Evolutionary conservation across 2,113 vertebrate genomes (phyloP).

Genomic region (Stigmatopora argus): DNA sequence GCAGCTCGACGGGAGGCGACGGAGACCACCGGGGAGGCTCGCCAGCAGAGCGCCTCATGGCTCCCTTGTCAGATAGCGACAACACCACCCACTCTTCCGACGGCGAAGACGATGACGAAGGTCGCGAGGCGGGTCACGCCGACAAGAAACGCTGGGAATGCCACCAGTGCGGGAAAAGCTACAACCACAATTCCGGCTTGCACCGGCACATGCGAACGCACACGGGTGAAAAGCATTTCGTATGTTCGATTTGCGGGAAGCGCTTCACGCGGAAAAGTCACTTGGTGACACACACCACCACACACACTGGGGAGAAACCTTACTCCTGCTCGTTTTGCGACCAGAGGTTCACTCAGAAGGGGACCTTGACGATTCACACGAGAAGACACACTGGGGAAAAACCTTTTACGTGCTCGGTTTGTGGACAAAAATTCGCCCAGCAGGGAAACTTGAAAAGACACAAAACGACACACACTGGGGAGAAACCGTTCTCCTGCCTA

Average conservation of each 20-base stretch:
- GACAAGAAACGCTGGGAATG: background rate
- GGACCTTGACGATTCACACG: background rate
- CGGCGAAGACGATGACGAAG: background rate
- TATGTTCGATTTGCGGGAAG: background rate
- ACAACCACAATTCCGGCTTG: background rate
- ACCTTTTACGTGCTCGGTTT: background rate
- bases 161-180: background rate
- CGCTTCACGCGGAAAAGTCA: background rate
- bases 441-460: background rate
- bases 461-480: background rate
- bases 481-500: background rate
- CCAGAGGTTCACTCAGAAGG: background rate
- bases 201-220: background rate
- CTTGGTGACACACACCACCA: background rate
- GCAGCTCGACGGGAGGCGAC: background rate
- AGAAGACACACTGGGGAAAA: background rate
- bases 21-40: background rate
- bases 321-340: background rate
- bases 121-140: background rate
- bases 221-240: background rate
- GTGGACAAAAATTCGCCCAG: background rate
- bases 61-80: background rate
- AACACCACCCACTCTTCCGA: background rate
- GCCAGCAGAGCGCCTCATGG: background rate
- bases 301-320: background rate